Percentiles rank a stretch among this genome's conserved stretches.
These are phyloP conservation scores for Bellardia pandia DNA, from an alignment of 2,888 invertebrate species.

Conservation along the genomic window DNA sequence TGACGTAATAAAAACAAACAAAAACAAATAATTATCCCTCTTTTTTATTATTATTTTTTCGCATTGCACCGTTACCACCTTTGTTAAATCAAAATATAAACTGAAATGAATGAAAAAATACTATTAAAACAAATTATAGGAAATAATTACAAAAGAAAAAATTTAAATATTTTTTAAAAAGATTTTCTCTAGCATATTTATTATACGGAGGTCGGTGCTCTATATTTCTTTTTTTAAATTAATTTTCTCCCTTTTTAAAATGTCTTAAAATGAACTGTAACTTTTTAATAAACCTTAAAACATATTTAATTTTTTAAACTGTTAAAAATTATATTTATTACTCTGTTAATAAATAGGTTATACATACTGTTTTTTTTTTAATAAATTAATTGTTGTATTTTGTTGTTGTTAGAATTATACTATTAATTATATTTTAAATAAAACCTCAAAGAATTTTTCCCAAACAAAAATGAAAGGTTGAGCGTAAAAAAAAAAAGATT, in stretches of 20 bases:
- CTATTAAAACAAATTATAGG: slow-evolving; percentile 10
- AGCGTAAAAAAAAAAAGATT: not conserved
- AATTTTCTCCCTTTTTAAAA: slow-evolving; percentile 66
- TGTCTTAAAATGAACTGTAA: slow-evolving; percentile 13
- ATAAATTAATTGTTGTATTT: slow-evolving; percentile 26
- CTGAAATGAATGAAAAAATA: slow-evolving; percentile 31
- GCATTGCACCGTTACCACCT: slow-evolving; percentile 82
- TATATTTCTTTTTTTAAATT: slow-evolving; percentile 67
- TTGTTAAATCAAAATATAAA: slow-evolving; percentile 73
- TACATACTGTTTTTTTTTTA: not conserved
- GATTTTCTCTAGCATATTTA: slow-evolving; percentile 84
- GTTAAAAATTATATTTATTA: slow-evolving; percentile 33
- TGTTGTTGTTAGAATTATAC: slow-evolving; percentile 53
- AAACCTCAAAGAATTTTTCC: not conserved
- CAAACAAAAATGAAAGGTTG: slow-evolving; percentile 9
- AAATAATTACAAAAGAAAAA: slow-evolving; percentile 13
- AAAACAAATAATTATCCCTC: slow-evolving; percentile 27
- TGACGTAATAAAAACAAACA: slow-evolving; percentile 52
- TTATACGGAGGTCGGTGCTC: slow-evolving; percentile 81
- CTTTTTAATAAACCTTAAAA: slow-evolving; percentile 14
- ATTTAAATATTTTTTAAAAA: slow-evolving; percentile 73
- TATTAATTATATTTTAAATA: slow-evolving; percentile 25
- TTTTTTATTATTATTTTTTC: slow-evolving; percentile 44
- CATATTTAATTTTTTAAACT: not conserved
- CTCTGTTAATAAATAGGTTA: slow-evolving; percentile 22